Evolutionary conservation across 37 sponge, comb jelly and placozoan species (phyloP).

Genomic region (Aplysina aerophoba): DNA sequence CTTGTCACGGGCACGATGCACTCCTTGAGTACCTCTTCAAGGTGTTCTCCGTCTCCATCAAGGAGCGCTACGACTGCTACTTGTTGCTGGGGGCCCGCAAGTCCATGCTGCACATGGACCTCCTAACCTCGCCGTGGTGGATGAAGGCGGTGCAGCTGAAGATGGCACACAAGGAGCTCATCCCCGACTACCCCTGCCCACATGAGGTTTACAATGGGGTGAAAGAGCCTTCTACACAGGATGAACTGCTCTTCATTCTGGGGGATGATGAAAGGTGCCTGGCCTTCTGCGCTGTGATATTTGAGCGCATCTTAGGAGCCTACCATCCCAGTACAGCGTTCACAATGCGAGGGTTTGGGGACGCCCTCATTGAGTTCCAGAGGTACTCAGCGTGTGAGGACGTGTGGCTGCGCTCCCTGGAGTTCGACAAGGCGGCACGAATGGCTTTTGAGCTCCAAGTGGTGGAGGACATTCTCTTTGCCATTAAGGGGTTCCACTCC

Average conservation of each 20-base stretch:
- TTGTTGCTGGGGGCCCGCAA: conserved; percentile 74
- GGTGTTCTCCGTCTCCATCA: conserved; percentile 32
- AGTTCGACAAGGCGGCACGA: conserved; percentile 79
- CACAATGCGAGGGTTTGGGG: conserved; percentile 81
- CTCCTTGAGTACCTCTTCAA: conserved; percentile 54
- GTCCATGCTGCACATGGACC: conserved; percentile 33
- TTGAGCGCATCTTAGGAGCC: conserved; percentile 79
- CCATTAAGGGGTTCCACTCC: conserved; percentile 65
- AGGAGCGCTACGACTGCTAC: conserved; percentile 79
- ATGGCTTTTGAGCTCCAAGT: conserved; percentile 90
- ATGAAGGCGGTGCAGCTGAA: conserved; percentile 47
- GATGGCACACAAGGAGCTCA: not conserved
- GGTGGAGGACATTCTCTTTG: conserved; percentile 75
- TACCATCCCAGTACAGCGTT: conserved; percentile 85
- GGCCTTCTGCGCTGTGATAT: conserved; percentile 66
- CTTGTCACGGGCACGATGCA: conserved; percentile 77
- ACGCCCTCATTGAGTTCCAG: conserved; percentile 63
- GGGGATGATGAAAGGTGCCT: conserved; percentile 49
- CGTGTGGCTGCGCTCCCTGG: conserved; percentile 79
- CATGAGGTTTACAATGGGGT: conserved; percentile 59
- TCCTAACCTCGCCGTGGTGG: conserved; percentile 33
- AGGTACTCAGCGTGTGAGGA: conserved; percentile 66
- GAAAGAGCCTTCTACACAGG: conserved; percentile 51
- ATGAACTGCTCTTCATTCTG: conserved; percentile 34
- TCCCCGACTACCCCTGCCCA: conserved; percentile 8